Base-by-base conservation (phyloP, 2,888 invertebrate genomes). In the Eupithecia vulgata region DNA sequence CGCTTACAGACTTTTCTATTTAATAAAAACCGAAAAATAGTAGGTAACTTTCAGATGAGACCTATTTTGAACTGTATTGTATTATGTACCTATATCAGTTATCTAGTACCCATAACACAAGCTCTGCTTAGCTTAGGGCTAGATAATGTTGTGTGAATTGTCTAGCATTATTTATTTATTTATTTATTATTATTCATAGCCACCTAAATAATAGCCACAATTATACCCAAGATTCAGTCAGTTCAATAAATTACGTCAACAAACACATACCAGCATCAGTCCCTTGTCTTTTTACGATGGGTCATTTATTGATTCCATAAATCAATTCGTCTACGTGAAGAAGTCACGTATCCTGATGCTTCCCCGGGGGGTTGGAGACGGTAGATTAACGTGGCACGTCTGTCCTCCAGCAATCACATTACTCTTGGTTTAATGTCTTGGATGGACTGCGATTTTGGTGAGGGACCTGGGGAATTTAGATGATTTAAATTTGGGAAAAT, bases 371-470 rank as follows among this genome's bases (percentile, higher is more conserved):
- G 81, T 52, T 57, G 40, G 92, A 91, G 93, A 91, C 82, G 81
- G 83, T 85, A 92, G 93, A 93, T 93, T 93, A 91, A 93, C 91
- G 91, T 83, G 82, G 81, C 89, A 82, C 86, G 91, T 89, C 90
- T 90, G 90, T 91, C 91, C 91, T 88, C 88, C 72, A 83, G 85
- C 88, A 92, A 92, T 92, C 93, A 92, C 93, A 92, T 92, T 92
- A 92, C 82, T 81, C 87, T 87, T 82, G 87, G 88, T 87, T 40
- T 65, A 65, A 65, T 90, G 90, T 91, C 88, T 91, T 89, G 89
- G 89, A 87, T 84, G 87, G 87, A 87, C 82, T 73, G 86, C 82
- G 87, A 88, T 90, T 89, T 87, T 37, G 57, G 57, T 5, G 25
- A 57, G 57, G 25, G 21, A 57, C 25, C 57, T 57, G 21, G 57